Base-by-base conservation (phyloP, 2,888 invertebrate species). In the Sarcophaga carnaria region DNA sequence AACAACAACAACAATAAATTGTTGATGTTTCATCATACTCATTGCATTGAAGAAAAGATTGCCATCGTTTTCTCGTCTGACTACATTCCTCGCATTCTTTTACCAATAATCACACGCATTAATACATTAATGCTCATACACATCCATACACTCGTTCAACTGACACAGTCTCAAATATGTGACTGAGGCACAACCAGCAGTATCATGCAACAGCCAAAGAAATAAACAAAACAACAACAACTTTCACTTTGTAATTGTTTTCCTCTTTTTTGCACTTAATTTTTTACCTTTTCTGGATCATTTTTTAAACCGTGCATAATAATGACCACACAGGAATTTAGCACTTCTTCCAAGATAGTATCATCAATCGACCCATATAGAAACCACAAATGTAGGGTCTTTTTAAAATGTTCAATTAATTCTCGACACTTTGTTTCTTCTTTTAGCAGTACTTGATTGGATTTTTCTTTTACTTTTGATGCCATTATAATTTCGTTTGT, bases 321-420 rank as follows among this genome's bases (percentile, higher is more conserved):
- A 67, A 92, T 91, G 37, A 91, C 90, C 11, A 89, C 86, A 84
- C 91, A 91, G 5, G 87, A 88, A 64, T 89, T 90, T 60, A 89
- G 82, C 47, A 91, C 82, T 62, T 83, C 80, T 20, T 72, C 25
- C 59, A 81, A 82, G 59, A 60, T 78, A 27, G 47, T 67, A 25
- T 84, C 82, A 67, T 72, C 71, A 37, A 71, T 59, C 22, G 63
- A 62, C 11, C 67, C 80, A 72, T 78, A 84, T 12, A 82, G 70
- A 80, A 89, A 88, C 89, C 89, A 89, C 25, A 88, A 60, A 27
- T 80, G 74, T 67, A 88, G 78, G 12, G 85, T 79, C 76, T 88
- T 88, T 17, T 86, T 88, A 5, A 89, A 76, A 64, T 87, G 85
- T 17, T 67, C 84, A 67, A 89, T 67, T 71, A 89, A 67, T 60